Evolutionary conservation across 2,888 invertebrate genomes (phyloP).

Genomic region (Mesoligia furuncula): DNA sequence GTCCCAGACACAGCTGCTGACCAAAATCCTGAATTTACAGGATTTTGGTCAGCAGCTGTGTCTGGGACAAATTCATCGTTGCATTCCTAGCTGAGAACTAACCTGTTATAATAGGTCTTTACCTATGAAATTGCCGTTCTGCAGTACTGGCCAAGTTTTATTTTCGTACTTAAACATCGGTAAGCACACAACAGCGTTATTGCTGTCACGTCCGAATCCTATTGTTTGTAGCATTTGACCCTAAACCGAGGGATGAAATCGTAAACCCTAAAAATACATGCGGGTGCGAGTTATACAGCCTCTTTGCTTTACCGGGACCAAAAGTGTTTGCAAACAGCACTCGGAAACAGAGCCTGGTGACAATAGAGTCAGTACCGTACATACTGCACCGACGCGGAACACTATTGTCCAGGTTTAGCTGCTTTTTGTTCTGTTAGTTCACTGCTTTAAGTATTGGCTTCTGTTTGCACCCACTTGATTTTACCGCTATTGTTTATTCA

Average conservation of each 20-base stretch:
- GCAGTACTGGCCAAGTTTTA: too few relatives aligned
- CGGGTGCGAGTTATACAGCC: background rate
- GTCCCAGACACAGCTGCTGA: too few relatives aligned
- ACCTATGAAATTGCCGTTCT: too few relatives aligned
- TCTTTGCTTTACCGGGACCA: background rate
- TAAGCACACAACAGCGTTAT: background rate
- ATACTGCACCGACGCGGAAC: constrained; percentile 1
- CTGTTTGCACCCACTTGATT: too few relatives aligned
- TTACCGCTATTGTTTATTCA: constrained; percentile 27
- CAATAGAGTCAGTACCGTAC: constrained; percentile 2
- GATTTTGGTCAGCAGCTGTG: too few relatives aligned
- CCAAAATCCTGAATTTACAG: too few relatives aligned
- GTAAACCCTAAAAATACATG: background rate
- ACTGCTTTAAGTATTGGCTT: constrained; percentile 19
- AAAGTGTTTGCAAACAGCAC: constrained; percentile 20
- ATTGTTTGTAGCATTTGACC: background rate
- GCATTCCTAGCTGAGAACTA: too few relatives aligned
- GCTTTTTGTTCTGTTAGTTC: constrained; percentile 29
- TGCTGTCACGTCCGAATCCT: background rate
- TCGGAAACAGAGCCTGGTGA: constrained; percentile 1
- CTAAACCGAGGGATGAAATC: background rate
- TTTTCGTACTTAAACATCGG: background rate
- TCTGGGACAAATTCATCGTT: too few relatives aligned
- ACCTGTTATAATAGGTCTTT: too few relatives aligned
- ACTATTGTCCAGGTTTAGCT: constrained; percentile 36